Evolutionary conservation across 2,888 invertebrate species (phyloP).

Genomic region (Mimumesa dahlbomi): DNA sequence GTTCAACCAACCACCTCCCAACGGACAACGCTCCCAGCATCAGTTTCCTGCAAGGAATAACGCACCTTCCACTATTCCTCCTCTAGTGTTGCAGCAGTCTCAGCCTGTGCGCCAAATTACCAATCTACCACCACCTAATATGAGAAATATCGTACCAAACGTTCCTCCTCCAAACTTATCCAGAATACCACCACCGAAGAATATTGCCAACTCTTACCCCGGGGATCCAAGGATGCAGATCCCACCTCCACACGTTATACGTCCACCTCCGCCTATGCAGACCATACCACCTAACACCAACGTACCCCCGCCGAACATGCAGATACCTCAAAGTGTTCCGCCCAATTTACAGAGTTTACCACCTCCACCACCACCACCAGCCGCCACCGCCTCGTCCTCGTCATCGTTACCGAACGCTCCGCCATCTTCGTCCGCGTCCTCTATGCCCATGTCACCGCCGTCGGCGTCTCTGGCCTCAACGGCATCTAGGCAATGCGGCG

Average conservation of each 20-base stretch:
- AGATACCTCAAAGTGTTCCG: conserved; percentile 70
- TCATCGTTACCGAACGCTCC: not conserved
- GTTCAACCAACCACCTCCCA: conserved; percentile 65
- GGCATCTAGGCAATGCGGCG: conserved; percentile 62
- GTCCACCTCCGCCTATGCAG: conserved; percentile 55
- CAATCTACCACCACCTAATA: conserved; percentile 72
- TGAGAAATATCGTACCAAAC: conserved; percentile 65
- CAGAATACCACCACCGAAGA: conserved; percentile 63
- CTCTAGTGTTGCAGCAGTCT: conserved; percentile 72
- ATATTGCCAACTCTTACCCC: conserved; percentile 59
- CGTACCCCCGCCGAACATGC: conserved; percentile 75
- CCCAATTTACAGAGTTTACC: conserved; percentile 81
- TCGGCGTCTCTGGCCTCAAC: too few species aligned
- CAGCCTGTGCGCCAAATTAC: conserved; percentile 73
- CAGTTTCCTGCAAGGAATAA: conserved; percentile 58
- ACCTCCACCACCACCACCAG: conserved; percentile 70
- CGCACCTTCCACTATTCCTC: conserved; percentile 67
- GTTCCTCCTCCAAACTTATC: conserved; percentile 67
- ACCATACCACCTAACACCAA: conserved; percentile 75
- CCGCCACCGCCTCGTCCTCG: not conserved
- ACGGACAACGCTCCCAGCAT: conserved; percentile 66
- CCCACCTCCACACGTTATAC: conserved; percentile 64
- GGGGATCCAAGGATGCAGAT: conserved; percentile 68
- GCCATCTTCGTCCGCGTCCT: not conserved
- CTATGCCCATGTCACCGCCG: not conserved